A percentile compares a stretch with the other conserved stretches of the same genome.
Evolutionary conservation across 2,113 vertebrate species (phyloP).

Genomic region (Crotalus helleri): DNA sequence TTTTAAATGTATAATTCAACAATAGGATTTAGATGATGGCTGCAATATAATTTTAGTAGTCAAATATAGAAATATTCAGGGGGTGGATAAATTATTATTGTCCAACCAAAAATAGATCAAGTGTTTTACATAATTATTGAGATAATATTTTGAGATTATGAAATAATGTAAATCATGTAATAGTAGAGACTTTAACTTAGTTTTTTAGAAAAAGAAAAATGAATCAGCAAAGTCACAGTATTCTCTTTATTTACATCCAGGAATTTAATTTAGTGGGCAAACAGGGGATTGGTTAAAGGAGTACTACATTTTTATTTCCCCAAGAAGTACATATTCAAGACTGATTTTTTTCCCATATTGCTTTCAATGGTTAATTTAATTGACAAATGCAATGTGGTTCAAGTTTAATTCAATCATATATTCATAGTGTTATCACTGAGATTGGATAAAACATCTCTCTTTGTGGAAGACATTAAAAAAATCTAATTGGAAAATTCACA

Average conservation of each 20-base stretch:
- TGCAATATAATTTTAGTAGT: not conserved
- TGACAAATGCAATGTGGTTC: not conserved
- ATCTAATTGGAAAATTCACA: not conserved
- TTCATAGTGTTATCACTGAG: not conserved
- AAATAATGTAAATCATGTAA: not conserved
- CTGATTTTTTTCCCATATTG: not conserved
- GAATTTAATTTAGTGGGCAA: not conserved
- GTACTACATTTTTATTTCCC: not conserved
- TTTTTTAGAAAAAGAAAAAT: not conserved
- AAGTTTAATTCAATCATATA: not conserved
- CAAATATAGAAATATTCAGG: not conserved
- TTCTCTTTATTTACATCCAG: not conserved
- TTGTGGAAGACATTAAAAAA: not conserved
- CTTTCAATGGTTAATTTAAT: not conserved
- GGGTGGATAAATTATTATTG: not conserved
- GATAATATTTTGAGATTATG: not conserved
- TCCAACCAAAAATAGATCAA: not conserved
- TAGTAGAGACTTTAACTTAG: not conserved
- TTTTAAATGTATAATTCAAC: not conserved
- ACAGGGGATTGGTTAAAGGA: not conserved
- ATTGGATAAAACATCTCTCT: not conserved
- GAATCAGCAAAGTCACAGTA: not conserved
- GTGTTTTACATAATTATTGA: not conserved
- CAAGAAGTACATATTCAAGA: not conserved
- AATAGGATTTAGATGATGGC: not conserved